These are phyloP conservation scores for Pseudochirops cupreus DNA, from an alignment of 2,797 vertebrate species.

Conservation along the genomic window DNA sequence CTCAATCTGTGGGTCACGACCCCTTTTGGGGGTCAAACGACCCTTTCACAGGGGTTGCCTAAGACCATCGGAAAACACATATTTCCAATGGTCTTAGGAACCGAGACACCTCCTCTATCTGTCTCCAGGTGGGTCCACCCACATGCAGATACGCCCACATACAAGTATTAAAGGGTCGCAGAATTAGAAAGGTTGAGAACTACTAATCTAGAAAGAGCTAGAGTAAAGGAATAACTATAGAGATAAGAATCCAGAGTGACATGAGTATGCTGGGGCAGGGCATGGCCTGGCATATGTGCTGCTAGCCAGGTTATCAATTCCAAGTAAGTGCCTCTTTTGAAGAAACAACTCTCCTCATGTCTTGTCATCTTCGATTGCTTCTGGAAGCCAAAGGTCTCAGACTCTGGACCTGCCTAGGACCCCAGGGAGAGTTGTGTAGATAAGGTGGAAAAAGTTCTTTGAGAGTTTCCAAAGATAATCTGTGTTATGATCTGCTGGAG, in stretches of 20 bases:
- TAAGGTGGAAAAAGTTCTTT: neutral
- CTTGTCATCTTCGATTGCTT: neutral
- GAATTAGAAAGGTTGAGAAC: no score
- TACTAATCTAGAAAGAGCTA: neutral
- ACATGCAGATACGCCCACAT: no score
- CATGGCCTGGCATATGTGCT: no score
- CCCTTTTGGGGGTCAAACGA: no score
- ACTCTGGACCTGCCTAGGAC: neutral
- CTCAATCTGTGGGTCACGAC: no score
- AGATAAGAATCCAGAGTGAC: neutral
- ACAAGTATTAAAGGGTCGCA: no score
- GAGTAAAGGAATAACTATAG: neutral
- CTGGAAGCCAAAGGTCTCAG: neutral
- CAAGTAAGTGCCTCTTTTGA: neutral
- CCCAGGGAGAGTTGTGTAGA: neutral
- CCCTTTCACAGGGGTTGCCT: no score
- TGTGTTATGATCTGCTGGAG: neutral
- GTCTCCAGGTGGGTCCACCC: no score
- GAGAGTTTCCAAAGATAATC: neutral
- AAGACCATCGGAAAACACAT: no score
- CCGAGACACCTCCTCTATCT: no score
- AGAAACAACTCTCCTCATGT: neutral
- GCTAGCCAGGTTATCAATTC: neutral
- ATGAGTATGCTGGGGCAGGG: neutral
- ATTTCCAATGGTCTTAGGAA: no score